Evolutionary conservation across 2,888 invertebrate genomes (phyloP).

Genomic region (Deilephila porcellus): DNA sequence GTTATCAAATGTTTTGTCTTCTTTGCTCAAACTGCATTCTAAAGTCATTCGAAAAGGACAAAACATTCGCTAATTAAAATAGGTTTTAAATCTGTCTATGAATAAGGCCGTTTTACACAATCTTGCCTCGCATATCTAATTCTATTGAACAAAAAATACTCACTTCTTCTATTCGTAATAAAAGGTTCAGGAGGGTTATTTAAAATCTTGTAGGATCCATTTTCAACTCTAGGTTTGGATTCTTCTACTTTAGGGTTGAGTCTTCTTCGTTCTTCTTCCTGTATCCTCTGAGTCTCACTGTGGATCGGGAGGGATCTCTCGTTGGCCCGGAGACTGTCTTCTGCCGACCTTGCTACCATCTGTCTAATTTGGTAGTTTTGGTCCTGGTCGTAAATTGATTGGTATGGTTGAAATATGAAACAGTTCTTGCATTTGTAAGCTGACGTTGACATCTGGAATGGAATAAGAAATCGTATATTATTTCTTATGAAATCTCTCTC

Average conservation of each 20-base stretch:
- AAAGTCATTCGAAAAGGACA: no score
- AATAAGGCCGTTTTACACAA: no score
- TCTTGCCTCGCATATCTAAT: no score
- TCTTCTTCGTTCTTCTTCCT: conserved; percentile 30
- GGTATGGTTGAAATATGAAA: not conserved
- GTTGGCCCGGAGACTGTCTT: conserved; percentile 14
- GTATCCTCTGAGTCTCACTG: conserved; percentile 37
- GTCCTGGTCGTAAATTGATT: not conserved
- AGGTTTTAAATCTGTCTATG: no score
- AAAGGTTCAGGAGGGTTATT: conserved; percentile 34
- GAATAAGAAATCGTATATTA: not conserved
- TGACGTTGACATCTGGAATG: conserved; percentile 37
- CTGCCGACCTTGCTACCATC: conserved; percentile 4
- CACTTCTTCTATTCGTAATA: conserved; percentile 11
- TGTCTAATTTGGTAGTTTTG: not conserved
- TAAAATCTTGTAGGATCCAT: conserved; percentile 52
- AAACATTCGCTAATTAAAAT: no score
- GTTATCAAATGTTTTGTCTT: no score
- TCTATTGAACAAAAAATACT: not conserved
- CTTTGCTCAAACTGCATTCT: no score
- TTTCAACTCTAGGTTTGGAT: conserved; percentile 31
- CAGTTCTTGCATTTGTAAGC: conserved; percentile 33
- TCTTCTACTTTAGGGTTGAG: conserved; percentile 2
- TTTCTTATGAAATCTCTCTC: no score
- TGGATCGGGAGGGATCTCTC: conserved; percentile 25